Conservation (phyloP, 2,113 vertebrate genomes). For the Pardalotus punctatus region DNA sequence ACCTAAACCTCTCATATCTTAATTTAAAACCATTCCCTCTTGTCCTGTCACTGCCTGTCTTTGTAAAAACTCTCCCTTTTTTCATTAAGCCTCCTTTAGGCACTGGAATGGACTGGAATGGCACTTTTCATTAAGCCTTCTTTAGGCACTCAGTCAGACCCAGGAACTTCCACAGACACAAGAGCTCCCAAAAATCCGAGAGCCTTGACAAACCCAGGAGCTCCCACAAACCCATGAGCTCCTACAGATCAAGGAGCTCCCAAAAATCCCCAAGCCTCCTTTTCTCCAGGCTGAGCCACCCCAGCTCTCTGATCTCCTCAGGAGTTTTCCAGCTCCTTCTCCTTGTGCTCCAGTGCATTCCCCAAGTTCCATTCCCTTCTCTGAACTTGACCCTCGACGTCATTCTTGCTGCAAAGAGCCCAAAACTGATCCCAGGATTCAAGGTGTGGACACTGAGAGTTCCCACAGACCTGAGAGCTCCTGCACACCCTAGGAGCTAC, state of each 20-base stretch:
- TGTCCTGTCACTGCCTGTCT: not conserved
- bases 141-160: not conserved
- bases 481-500: not conserved
- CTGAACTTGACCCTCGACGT: not conserved
- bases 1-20: not conserved
- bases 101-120: not conserved
- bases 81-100: not conserved
- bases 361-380: not conserved
- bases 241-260: not conserved
- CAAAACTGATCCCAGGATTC: not conserved
- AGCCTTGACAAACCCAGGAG: not conserved
- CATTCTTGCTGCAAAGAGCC: fast-evolving
- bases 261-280: not conserved
- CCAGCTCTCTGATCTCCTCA: not conserved
- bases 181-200: not conserved
- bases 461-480: not conserved
- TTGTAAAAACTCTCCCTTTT: not conserved
- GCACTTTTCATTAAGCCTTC: not conserved
- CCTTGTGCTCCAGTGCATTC: not conserved
- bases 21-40: not conserved
- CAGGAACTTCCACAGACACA: not conserved
- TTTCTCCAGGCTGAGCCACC: not conserved
- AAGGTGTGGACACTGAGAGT: not conserved
- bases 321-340: not conserved
- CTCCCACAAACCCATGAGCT: too few relatives aligned